Percentiles rank a stretch among this genome's conserved stretches.
These are phyloP conservation scores for Cyanistes caeruleus DNA, from an alignment of 2,113 vertebrate species.

Conservation along the genomic window DNA sequence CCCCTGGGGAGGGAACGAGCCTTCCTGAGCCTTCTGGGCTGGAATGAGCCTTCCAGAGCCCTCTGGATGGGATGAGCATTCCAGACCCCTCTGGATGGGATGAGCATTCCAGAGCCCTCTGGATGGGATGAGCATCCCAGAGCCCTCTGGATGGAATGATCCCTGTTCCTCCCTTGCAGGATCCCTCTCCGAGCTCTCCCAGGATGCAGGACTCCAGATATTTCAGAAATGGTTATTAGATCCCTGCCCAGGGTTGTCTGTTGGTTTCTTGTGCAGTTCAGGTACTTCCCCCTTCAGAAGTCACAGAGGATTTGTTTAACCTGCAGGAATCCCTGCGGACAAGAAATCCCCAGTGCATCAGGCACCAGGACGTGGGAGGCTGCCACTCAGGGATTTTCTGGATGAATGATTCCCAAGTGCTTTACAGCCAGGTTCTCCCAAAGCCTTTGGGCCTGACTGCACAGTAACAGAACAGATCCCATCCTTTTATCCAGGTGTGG, in stretches of 20 bases:
- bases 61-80: background rate
- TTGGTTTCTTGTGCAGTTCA: background rate
- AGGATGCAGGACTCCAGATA: background rate
- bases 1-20: background rate
- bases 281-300: background rate
- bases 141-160: background rate
- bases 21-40: too few species aligned
- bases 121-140: background rate
- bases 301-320: background rate
- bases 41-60: accelerated
- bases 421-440: background rate
- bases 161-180: background rate
- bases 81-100: background rate
- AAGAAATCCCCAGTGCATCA: background rate
- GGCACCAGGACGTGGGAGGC: background rate
- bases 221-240: too few species aligned
- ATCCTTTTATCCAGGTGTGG: background rate
- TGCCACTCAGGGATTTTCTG: background rate
- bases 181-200: background rate
- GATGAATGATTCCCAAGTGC: background rate
- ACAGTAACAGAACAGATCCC: accelerated
- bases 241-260: background rate
- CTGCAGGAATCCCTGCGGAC: background rate
- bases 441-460: background rate
- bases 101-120: background rate